Base-by-base conservation (phyloP, 2,113 vertebrate species). In the Nannobrachium achirus region DNA sequence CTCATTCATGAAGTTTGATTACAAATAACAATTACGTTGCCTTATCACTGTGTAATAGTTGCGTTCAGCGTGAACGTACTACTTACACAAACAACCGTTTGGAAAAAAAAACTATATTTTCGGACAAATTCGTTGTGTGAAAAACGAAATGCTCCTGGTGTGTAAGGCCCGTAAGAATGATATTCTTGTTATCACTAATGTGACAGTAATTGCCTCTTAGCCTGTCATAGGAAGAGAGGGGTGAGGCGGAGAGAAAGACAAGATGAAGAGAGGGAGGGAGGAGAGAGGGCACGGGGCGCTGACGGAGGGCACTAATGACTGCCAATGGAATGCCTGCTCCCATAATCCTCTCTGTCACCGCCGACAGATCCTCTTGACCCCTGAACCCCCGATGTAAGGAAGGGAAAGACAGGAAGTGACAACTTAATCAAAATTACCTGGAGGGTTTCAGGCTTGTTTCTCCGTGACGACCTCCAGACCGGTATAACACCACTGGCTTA, bases 321-420 rank as follows among this genome's bases (percentile, higher is more conserved):
- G 82, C 88, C 89, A 88, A 80, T 89, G 90, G 90, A 92, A 92
- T 92, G 89, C 86, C 89, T 88, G 82, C 82, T 85, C 86, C 90
- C 87, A 92, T 92, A 92, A 93, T 92, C 91, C 89, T 82, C 81
- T 86, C 84, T 91, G 90, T 91, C 86, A 85, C 80, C 13, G 82
- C 85, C 86, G 90, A 92, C 90, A 92, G 92, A 92, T 92, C 87
- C 89, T 90, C 91, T 93, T 93, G 92, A 92, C 90, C 91, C 88
- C 83, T 88, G 90, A 92, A 83, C 87, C 44, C 65, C 56, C 66
- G 79, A 87, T 86, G 86, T 90, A 86, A 83, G 78, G 76, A 83
- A 88, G 73, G 81, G 3, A 56, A 57, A 57, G 82, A 89, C 78
- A 82, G 88, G 86, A 91, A 90, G 86, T 86, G 83, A 84, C 89